Evolutionary conservation across 2,888 invertebrate genomes (phyloP).

Genomic region (Azorinus chamasolen): DNA sequence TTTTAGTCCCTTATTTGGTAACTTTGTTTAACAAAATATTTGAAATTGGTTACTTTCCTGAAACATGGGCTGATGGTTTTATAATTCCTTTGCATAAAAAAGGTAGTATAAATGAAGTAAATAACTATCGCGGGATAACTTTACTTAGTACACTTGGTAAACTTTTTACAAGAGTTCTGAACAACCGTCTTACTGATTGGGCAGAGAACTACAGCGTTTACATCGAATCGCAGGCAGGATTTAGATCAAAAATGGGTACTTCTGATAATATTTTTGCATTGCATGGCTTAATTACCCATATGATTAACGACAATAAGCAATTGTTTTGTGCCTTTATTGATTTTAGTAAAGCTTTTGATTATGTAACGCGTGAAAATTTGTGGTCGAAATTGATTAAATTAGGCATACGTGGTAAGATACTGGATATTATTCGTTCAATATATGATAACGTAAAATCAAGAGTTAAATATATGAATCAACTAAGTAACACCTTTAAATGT

Average conservation of each 20-base stretch:
- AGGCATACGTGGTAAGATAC: conserved; percentile 23
- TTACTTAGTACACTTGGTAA: conserved; percentile 6
- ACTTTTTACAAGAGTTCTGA: conserved; percentile 3
- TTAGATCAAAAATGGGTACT: conserved; percentile 15
- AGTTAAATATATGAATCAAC: conserved; percentile 13
- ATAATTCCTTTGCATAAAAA: conserved; percentile 1
- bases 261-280: conserved; percentile 20
- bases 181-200: conserved; percentile 1
- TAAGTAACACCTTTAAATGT: conserved; percentile 7
- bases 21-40: conserved; percentile 4
- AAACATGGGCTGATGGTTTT: conserved; percentile 17
- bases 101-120: conserved; percentile 4
- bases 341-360: conserved; percentile 35
- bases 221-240: background rate
- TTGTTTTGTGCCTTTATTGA: conserved; percentile 30
- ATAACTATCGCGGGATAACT: conserved; percentile 1
- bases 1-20: background rate
- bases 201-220: conserved; percentile 3
- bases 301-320: conserved; percentile 17
- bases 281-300: conserved; percentile 18
- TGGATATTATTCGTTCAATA: conserved; percentile 19
- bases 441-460: conserved; percentile 22
- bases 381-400: conserved; percentile 23
- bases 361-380: conserved; percentile 18
- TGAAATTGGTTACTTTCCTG: conserved; percentile 14